phyloP scores from a whole-genome alignment of 1,140 invertebrate species.

The Lepidurus apus region DNA sequence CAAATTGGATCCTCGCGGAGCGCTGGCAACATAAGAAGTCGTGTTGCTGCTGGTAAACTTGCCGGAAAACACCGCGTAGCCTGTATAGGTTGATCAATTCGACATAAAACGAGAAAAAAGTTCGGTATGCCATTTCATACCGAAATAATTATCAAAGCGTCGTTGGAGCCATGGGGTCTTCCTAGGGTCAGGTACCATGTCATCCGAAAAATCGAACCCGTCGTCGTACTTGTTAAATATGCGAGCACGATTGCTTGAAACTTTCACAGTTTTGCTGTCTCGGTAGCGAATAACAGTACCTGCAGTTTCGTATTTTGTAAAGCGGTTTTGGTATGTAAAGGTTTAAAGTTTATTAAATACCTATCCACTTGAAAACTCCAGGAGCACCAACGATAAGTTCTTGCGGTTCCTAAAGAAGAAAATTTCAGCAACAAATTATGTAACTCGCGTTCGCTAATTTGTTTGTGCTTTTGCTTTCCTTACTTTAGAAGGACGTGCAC shows the following conservation, averaged over 20 bases:
- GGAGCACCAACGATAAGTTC: neutral
- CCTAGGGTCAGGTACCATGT: neutral
- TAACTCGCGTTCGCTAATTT: neutral
- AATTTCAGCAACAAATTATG: neutral
- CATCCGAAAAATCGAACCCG: neutral
- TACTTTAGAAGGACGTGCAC: neutral
- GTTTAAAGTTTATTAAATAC: neutral
- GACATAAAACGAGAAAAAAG: neutral
- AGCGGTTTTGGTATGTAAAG: neutral
- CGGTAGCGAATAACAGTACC: neutral
- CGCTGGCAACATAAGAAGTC: slow-evolving; percentile 50
- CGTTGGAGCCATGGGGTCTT: neutral
- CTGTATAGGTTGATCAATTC: slow-evolving; percentile 40
- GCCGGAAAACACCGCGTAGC: slow-evolving; percentile 56
- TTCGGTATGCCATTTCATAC: neutral
- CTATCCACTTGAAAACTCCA: neutral
- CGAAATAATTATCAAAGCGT: neutral
- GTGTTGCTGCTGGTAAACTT: slow-evolving; percentile 42
- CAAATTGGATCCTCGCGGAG: slow-evolving; percentile 47
- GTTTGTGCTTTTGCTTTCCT: neutral
- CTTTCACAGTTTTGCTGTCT: neutral
- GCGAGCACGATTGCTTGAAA: neutral
- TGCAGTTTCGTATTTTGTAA: neutral
- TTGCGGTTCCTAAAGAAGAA: neutral
- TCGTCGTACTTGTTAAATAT: neutral